These are phyloP conservation scores for Sinohyriopsis cumingii DNA, from an alignment of 2,888 invertebrate genomes.

Conservation along the genomic window DNA sequence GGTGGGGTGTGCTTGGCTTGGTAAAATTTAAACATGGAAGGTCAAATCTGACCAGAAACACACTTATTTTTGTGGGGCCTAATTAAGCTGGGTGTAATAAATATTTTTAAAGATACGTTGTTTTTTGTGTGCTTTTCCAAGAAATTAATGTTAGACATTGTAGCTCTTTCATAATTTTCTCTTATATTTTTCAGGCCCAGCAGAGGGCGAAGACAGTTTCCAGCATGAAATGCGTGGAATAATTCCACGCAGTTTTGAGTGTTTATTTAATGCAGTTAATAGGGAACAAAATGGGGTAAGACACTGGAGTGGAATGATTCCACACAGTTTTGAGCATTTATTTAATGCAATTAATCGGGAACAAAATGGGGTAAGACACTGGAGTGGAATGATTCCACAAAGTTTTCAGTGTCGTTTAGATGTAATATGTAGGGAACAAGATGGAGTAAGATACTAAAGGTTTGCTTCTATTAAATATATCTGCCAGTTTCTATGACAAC, in stretches of 20 bases:
- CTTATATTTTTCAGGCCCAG: conserved; percentile 46
- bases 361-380: conserved; percentile 57
- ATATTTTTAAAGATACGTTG: background rate
- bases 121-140: background rate
- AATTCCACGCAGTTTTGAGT: conserved; percentile 71
- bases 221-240: conserved; percentile 68
- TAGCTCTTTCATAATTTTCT: background rate
- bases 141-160: background rate
- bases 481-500: too few relatives aligned
- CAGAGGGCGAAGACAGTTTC: conserved; percentile 64
- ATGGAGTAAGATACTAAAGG: conserved; percentile 50
- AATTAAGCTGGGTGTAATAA: background rate
- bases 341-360: conserved; percentile 65
- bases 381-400: conserved; percentile 70
- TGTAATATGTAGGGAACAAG: conserved; percentile 61
- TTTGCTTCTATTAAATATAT: background rate
- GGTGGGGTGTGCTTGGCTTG: too few relatives aligned
- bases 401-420: conserved; percentile 69
- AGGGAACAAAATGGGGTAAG: conserved; percentile 64
- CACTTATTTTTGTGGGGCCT: background rate
- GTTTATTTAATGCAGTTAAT: conserved; percentile 66
- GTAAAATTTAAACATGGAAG: too few relatives aligned
- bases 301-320: conserved; percentile 67
- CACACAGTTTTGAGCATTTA: conserved; percentile 70
- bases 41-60: too few relatives aligned